Percentiles rank a stretch among this genome's conserved stretches.
These are phyloP conservation scores for Helleia helle DNA, from an alignment of 2,888 invertebrate genomes.

Conservation along the genomic window DNA sequence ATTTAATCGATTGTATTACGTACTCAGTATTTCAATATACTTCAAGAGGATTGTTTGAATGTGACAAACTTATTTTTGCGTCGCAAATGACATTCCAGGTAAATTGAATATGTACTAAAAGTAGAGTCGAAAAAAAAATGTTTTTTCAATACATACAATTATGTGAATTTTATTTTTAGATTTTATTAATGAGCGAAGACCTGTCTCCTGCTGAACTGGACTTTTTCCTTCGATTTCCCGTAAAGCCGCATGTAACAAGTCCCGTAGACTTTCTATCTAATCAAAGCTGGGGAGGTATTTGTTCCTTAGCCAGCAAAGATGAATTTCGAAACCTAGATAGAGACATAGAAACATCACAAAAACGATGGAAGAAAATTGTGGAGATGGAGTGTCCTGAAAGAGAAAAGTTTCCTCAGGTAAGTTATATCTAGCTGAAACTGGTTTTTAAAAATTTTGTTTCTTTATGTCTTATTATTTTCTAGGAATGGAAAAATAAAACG, in stretches of 20 bases:
- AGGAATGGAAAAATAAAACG: slow-evolving; percentile 97
- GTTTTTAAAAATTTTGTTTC: neutral
- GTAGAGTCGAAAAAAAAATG: too few relatives aligned
- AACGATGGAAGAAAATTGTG: slow-evolving; percentile 97
- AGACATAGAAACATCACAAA: slow-evolving; percentile 96
- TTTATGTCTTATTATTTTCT: slow-evolving; percentile 14
- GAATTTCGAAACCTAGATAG: slow-evolving; percentile 95
- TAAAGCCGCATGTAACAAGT: slow-evolving; percentile 92
- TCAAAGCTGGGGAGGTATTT: slow-evolving; percentile 95
- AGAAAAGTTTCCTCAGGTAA: slow-evolving; percentile 93
- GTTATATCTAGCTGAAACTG: too few relatives aligned
- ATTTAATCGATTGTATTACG: slow-evolving; percentile 95
- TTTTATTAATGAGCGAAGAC: slow-evolving; percentile 89
- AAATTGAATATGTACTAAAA: slow-evolving; percentile 14
- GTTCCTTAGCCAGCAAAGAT: slow-evolving; percentile 90
- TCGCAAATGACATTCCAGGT: slow-evolving; percentile 98
- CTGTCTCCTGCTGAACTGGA: slow-evolving; percentile 90
- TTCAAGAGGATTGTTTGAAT: slow-evolving; percentile 94
- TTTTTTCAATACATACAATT: neutral
- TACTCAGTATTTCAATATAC: slow-evolving; percentile 97
- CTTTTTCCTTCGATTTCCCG: slow-evolving; percentile 93
- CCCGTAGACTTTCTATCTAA: slow-evolving; percentile 96
- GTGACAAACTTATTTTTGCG: slow-evolving; percentile 96
- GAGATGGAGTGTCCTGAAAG: slow-evolving; percentile 96
- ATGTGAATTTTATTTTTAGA: slow-evolving; percentile 69